Base-by-base conservation (phyloP, 2,888 invertebrate species). In the Ptychoptera albimana region DNA sequence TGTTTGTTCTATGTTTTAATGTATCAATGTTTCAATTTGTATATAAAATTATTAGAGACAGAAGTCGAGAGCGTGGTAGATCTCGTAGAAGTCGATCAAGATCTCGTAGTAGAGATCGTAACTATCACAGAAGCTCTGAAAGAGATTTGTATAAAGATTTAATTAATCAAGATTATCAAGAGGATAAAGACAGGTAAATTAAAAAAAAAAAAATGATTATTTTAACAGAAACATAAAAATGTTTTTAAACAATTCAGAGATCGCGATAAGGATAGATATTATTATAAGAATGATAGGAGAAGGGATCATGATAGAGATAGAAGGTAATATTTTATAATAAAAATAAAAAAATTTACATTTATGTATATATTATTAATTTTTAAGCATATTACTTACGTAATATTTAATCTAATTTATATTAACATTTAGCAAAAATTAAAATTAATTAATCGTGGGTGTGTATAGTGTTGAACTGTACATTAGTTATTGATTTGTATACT, bases 101-200 rank as follows among this genome's bases (percentile, higher is more conserved):
- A 9, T 64, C 64, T 8, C 53, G 61, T n/a, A 64, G 64, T 45
- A 57, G 65, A 10, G 64, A 63, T 15, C 59, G 61, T 7, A 55
- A 57, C 42, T 9, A 52, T 23, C 47, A 49, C 8, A 52, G 53
- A 3, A 60, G 56, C 30, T 52, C 49, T 2, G 60, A 60, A 43
- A 59, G 62, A 30, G 64, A 65, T 51, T 50, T 62, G 13, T 65
- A 65, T 48, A 59, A 60, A 8, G 62, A 63, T 32, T 48, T 64
- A 32, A 64, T 61, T 11, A 57, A 63, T 46, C 61, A 64, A 44
- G 65, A 64, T 45, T 63, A 63, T 48, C 57, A 58, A 38, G 61
- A 60, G 8, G 63, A 64, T 12, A 30, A 49, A 37, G 49, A 50
- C 9, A 45, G 49, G 32, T 46, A 23, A 23, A 23, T 23, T 23